A percentile compares a stretch with the other conserved stretches of the same genome.
phyloP scores from a whole-genome alignment of 1,140 invertebrate genomes.

The Monochamus saltuarius region DNA sequence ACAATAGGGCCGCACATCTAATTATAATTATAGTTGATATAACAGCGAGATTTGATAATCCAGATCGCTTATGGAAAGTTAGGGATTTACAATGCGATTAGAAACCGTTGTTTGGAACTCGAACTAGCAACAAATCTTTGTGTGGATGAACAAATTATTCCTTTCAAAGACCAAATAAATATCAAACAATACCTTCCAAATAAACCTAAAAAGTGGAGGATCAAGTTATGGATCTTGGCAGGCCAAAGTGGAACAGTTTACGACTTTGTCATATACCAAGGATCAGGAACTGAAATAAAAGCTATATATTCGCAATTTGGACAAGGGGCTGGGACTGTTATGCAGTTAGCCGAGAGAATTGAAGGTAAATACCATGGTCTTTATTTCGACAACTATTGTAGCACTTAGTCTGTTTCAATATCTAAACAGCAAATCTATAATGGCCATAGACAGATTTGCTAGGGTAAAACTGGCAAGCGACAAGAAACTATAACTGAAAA shows the following conservation, averaged over 20 bases:
- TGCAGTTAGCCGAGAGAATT: conserved; percentile 23
- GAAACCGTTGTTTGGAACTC: too few species aligned
- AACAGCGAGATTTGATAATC: too few species aligned
- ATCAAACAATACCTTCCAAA: conserved; percentile 30
- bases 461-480: conserved; percentile 46
- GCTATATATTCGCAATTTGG: conserved; percentile 19
- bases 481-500: conserved; percentile 31
- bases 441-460: conserved; percentile 47
- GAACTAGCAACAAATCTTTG: conserved; percentile 18
- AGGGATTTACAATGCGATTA: too few species aligned
- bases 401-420: conserved; percentile 49
- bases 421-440: conserved; percentile 25
- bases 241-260: conserved; percentile 25
- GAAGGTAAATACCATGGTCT: conserved; percentile 18
- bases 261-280: conserved; percentile 33
- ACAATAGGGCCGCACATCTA: too few species aligned
- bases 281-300: conserved; percentile 35
- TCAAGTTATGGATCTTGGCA: conserved; percentile 29
- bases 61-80: too few species aligned
- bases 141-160: conserved; percentile 43
- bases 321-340: conserved; percentile 17
- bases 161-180: conserved; percentile 43
- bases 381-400: conserved; percentile 46
- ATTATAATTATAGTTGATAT: too few species aligned
- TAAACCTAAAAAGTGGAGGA: conserved; percentile 29